phyloP scores from a whole-genome alignment of 2,113 vertebrate genomes.

The Rhinolophus ferrumequinum region DNA sequence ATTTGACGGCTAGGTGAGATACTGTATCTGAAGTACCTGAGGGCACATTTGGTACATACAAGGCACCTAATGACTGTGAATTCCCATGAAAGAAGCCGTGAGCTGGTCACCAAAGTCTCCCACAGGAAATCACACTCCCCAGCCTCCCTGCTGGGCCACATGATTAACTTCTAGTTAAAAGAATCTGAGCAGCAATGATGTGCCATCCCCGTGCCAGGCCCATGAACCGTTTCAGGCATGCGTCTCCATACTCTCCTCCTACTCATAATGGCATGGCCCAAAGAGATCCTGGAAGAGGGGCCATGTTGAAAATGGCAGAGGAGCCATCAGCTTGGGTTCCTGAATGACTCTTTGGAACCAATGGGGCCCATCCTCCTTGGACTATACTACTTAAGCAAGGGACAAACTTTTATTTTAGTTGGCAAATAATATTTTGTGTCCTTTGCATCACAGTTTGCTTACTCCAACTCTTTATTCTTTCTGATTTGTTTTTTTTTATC shows the following conservation, averaged over 20 bases:
- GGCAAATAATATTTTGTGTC: background rate
- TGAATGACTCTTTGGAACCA: background rate
- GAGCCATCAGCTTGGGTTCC: background rate
- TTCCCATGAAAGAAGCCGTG: background rate
- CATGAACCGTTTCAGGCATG: rapidly evolving
- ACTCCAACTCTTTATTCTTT: background rate
- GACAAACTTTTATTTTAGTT: background rate
- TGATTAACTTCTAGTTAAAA: background rate
- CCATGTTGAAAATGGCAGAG: background rate
- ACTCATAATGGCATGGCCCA: background rate
- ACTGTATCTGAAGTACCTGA: background rate
- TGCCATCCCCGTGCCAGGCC: background rate
- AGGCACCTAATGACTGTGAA: background rate
- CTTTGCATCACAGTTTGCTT: background rate
- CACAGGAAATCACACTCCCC: background rate
- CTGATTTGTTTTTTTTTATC: background rate
- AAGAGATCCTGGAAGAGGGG: background rate
- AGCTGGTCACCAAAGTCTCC: background rate
- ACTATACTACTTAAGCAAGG: background rate
- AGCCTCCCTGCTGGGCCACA: background rate
- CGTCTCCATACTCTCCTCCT: background rate
- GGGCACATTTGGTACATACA: background rate
- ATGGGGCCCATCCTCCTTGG: background rate
- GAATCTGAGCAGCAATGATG: background rate
- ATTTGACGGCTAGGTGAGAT: background rate